phyloP scores from a whole-genome alignment of 2,113 vertebrate genomes.

The Neolamprologus falcicula region DNA sequence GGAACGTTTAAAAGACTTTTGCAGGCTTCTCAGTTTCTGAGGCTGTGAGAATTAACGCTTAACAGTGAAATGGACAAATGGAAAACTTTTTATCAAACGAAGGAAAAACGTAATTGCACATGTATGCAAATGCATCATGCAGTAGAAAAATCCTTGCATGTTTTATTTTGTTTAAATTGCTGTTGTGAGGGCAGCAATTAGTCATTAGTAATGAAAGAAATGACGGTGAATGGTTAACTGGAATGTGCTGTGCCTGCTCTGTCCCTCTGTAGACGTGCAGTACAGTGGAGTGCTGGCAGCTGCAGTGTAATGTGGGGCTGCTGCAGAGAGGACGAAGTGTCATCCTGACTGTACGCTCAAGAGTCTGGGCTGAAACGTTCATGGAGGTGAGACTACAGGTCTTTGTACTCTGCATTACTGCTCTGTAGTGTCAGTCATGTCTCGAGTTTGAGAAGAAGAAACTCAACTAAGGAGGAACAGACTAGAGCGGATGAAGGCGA shows the following conservation, averaged over 20 bases:
- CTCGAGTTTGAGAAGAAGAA: neutral
- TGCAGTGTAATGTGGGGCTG: slow-evolving; percentile 74
- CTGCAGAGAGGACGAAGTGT: slow-evolving; percentile 73
- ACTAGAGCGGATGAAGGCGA: neutral
- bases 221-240: neutral
- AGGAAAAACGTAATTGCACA: neutral
- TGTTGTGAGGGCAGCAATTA: neutral
- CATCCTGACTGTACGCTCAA: slow-evolving; percentile 77
- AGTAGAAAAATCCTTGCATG: neutral
- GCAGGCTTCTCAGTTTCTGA: neutral
- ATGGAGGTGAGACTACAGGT: slow-evolving; percentile 64
- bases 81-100: neutral
- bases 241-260: neutral
- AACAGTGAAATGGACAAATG: neutral
- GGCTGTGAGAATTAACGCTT: neutral
- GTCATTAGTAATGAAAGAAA: neutral
- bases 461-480: neutral
- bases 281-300: slow-evolving; percentile 74
- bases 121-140: accelerated
- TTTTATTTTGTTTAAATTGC: neutral
- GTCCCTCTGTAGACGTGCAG: slow-evolving; percentile 71
- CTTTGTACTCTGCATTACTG: neutral
- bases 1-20: neutral
- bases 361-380: slow-evolving; percentile 82
- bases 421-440: neutral